Evolutionary conservation across 2,113 vertebrate species (phyloP), one percentile per base, ranked within the genome.

Genomic region (Bos indicus): DNA sequence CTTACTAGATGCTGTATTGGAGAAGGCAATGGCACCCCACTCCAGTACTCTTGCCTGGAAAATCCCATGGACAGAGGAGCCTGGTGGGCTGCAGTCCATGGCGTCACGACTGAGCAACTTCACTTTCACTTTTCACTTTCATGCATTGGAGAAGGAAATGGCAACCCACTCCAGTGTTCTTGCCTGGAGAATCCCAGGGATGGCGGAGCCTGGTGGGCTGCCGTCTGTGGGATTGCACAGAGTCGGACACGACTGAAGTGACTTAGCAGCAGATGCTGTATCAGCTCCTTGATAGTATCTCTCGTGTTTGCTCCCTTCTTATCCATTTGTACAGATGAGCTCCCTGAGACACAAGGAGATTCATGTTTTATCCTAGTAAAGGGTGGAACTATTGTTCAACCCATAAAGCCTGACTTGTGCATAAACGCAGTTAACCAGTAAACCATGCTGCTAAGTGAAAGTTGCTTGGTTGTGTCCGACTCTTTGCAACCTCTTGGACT

Each of bases 181-280:
- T 51, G 48, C 48, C 11, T 51, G 48, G 48, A 51, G 48, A 51
- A 51, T 51, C 48, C 12, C 48, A 51, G 48, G 48, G 48, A 51
- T 2, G 11, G 48, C 7, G 2, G 48, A 51, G 48, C 60, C 13
- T 62, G 28, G 60, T 0, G 6, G 30, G 28, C 60, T 62, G 28
- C 6, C 1, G 7, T 62, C 15, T 14, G 3, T 33, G 60, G 14
- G 60, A 28, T 33, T 28, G 0, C 60, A 62, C 30, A 62, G 60
- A 62, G 60, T 16, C 0, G 0, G 60, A 62, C 60, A 62, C 0
- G 6, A 33, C 60, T 33, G 60, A 51, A 51, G 48, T 1, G 48
- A 51, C 11, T 51, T 13, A 51, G 48, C 48, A 51, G 48, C 48
- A 51, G 30, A 33, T 62, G 14, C 6, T 62, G 14, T 62, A n/a